Percentiles rank a stretch among this genome's conserved stretches.
These are phyloP conservation scores for Eupithecia subumbrata DNA, from an alignment of 2,888 invertebrate genomes.

Conservation along the genomic window DNA sequence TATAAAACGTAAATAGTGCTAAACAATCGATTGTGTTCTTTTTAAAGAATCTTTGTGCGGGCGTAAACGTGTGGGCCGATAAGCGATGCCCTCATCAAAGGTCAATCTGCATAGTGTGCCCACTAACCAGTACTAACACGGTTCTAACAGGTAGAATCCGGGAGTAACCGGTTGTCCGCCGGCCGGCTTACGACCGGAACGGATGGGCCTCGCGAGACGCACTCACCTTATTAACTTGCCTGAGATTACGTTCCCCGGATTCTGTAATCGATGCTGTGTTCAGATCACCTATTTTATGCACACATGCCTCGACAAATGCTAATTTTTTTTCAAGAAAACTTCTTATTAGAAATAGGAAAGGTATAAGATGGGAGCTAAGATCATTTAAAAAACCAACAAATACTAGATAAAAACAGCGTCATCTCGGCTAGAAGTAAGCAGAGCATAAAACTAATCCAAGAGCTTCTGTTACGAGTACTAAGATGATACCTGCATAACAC, in stretches of 20 bases:
- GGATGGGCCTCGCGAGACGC: constrained; percentile 29
- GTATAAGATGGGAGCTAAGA: background rate
- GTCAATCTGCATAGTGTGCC: constrained; percentile 21
- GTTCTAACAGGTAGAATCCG: background rate
- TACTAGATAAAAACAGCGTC: background rate
- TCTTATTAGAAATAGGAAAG: background rate
- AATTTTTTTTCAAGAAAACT: background rate
- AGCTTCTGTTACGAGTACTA: background rate
- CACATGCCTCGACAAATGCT: background rate
- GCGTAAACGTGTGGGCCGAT: background rate
- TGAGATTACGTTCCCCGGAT: constrained; percentile 19
- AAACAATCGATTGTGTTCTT: background rate
- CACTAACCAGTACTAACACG: background rate
- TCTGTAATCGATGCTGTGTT: background rate
- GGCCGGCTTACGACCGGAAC: constrained; percentile 33
- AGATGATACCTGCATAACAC: background rate
- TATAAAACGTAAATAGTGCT: background rate
- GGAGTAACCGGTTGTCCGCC: background rate
- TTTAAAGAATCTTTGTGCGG: background rate
- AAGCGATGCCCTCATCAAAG: background rate
- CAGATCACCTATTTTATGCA: background rate
- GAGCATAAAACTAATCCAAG: background rate
- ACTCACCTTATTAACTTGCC: constrained; percentile 36
- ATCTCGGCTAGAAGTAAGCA: background rate
- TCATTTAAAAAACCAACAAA: background rate